phyloP scores from a whole-genome alignment of 2,888 invertebrate genomes.

The Synanthedon myopaeformis region DNA sequence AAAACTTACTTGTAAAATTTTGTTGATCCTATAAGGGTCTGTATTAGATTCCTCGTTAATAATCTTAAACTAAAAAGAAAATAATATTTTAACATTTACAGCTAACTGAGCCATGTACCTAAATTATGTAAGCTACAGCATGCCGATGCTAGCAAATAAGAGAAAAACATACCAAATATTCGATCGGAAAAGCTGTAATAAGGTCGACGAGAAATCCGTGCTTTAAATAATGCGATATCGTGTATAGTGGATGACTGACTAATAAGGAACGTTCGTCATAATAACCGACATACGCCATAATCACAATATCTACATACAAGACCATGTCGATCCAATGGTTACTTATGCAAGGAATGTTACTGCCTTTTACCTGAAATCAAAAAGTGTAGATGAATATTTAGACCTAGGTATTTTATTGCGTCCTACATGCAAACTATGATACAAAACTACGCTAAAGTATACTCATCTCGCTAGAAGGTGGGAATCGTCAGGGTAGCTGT shows the following conservation, averaged over 20 bases:
- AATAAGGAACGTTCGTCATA: conserved; percentile 53
- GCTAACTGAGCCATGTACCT: no score
- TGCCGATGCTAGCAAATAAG: background rate
- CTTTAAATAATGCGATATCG: conserved; percentile 45
- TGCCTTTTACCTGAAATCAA: no score
- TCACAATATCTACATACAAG: conserved; percentile 44
- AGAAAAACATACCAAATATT: conserved; percentile 33
- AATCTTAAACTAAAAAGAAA: conserved; percentile 34
- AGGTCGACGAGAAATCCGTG: conserved; percentile 47
- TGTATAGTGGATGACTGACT: conserved; percentile 56
- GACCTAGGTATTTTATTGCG: no score
- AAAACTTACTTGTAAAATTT: conserved; percentile 44
- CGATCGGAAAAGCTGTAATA: conserved; percentile 51
- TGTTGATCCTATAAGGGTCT: conserved; percentile 48
- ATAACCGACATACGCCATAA: conserved; percentile 61
- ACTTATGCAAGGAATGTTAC: background rate
- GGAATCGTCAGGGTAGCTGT: no score
- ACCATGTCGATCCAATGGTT: conserved; percentile 33
- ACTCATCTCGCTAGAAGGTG: no score
- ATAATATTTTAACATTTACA: background rate
- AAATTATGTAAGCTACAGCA: no score
- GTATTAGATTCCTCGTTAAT: conserved; percentile 41
- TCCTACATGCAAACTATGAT: no score
- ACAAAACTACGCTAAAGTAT: no score
- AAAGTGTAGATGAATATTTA: no score